A percentile compares a stretch with the other conserved stretches of the same genome.
These are phyloP conservation scores for Aplysina aerophoba DNA, from an alignment of 37 sponge, comb jelly and placozoan genomes.

Conservation along the genomic window DNA sequence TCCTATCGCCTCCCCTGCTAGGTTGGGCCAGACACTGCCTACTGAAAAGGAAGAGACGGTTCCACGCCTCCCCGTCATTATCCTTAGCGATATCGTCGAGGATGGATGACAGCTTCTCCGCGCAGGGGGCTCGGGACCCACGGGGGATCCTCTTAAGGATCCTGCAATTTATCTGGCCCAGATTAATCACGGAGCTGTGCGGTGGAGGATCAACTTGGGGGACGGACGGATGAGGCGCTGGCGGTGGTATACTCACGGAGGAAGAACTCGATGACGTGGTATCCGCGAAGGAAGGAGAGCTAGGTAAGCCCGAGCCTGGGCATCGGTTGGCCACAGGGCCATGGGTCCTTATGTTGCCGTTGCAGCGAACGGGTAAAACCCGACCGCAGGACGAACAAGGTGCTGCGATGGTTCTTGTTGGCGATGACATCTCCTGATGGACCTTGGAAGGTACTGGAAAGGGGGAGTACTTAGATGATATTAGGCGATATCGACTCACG, in stretches of 20 bases:
- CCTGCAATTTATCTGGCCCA: background rate
- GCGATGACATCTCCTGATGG: background rate
- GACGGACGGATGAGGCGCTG: slow-evolving; percentile 11
- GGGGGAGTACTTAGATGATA: too few relatives aligned
- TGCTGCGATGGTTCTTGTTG: background rate
- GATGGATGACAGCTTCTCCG: slow-evolving; percentile 33
- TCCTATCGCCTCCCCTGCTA: slow-evolving; percentile 7
- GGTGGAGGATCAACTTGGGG: background rate
- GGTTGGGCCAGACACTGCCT: too few relatives aligned
- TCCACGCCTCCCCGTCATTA: slow-evolving; percentile 27
- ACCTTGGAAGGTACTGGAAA: background rate
- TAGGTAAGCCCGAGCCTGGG: slow-evolving; percentile 17
- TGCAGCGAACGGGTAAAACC: slow-evolving; percentile 7
- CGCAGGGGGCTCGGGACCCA: slow-evolving; percentile 27
- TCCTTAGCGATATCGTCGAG: slow-evolving; percentile 10
- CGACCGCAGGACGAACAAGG: slow-evolving; percentile 32
- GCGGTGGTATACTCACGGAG: background rate
- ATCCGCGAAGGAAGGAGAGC: background rate
- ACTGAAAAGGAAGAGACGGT: too few relatives aligned
- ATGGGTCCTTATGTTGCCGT: slow-evolving; percentile 22
- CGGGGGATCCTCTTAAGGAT: slow-evolving; percentile 39
- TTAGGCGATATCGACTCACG: too few relatives aligned
- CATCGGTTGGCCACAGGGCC: slow-evolving; percentile 17
- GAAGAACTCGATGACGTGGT: background rate
- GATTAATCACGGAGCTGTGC: slow-evolving; percentile 18